Evolutionary conservation across 1,140 invertebrate species (phyloP), one percentile per base, ranked within the genome.

Genomic region (Notospermus geniculatus): DNA sequence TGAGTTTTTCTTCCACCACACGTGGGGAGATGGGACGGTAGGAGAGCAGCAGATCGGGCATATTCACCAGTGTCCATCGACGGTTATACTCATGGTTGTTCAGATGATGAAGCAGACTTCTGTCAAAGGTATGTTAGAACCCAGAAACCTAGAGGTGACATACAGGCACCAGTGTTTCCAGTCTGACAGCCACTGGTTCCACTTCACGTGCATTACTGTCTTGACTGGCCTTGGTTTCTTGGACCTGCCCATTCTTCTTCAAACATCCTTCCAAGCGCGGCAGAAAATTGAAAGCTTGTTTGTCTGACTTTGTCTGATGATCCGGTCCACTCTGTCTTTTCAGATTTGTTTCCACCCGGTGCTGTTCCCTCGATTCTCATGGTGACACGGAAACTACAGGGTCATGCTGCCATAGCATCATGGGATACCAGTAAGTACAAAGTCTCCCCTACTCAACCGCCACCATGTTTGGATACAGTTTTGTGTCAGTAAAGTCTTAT

Each of bases 61-160:
- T 54, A 39, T 76, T 7, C 52, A 71, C 15, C 52, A 74, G 19
- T 71, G 68, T 54, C 69, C 68, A 60, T 70, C 73, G n/a, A 68
- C 74, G 23, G 60, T 79, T 27, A 64, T 71, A 23, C 67, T 76
- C 15, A 63, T 76, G 27, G 52, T 79, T 19, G 69, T 74, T 25
- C 71, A 73, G 52, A 78, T 77, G 72, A 73, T 80, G 39, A 71
- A 76, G 39, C 72, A 78, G 63, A 69, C 71, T 41, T 75, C 72
- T 59, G 63, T 71, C 11, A 78, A 79, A 75, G 77, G 78, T 80
- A 70, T 50, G 64, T 59, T 15, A 2, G 13, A 19, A 32, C 11
- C 19, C 43, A 50, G 32, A 19, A n/a, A 27, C 17, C 32, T 0
- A 2, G 2, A 25, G 29, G 15, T n/a, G n/a, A n/a, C n/a, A n/a